Conservation (phyloP, 2,113 vertebrate species). For the Phalacrocorax pelagicus region DNA sequence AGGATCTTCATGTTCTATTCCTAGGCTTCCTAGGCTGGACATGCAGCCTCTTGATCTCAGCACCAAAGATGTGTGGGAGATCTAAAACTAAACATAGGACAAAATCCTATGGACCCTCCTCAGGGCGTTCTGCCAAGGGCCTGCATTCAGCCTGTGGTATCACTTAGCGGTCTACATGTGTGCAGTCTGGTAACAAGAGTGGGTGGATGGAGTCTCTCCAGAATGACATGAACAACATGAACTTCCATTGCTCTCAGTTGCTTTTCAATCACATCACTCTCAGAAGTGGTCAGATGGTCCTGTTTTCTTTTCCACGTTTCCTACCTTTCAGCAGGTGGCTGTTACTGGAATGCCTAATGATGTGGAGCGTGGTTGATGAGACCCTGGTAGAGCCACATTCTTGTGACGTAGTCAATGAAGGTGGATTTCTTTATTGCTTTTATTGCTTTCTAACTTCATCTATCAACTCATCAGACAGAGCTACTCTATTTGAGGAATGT, state of each 20-base stretch:
- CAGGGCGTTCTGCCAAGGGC: background rate
- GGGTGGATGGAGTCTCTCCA: background rate
- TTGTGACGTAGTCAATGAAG: background rate
- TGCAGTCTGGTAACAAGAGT: accelerated
- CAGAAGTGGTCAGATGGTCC: background rate
- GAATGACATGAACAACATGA: background rate
- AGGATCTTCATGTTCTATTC: background rate
- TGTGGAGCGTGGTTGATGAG: background rate
- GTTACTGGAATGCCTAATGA: background rate
- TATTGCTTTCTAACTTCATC: background rate
- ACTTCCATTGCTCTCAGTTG: background rate
- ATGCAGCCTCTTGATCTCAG: background rate
- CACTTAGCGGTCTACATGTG: accelerated
- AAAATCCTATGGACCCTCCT: accelerated
- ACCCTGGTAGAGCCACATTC: accelerated
- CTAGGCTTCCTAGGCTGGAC: background rate
- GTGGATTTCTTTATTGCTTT: background rate
- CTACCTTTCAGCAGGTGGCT: background rate
- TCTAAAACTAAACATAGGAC: accelerated
- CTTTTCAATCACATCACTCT: background rate
- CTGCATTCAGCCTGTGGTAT: background rate
- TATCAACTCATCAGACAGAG: background rate
- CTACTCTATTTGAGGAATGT: background rate
- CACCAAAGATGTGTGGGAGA: background rate
- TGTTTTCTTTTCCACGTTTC: background rate